Base-by-base conservation (phyloP, 2,888 invertebrate species). In the Plagiodera versicolora region DNA sequence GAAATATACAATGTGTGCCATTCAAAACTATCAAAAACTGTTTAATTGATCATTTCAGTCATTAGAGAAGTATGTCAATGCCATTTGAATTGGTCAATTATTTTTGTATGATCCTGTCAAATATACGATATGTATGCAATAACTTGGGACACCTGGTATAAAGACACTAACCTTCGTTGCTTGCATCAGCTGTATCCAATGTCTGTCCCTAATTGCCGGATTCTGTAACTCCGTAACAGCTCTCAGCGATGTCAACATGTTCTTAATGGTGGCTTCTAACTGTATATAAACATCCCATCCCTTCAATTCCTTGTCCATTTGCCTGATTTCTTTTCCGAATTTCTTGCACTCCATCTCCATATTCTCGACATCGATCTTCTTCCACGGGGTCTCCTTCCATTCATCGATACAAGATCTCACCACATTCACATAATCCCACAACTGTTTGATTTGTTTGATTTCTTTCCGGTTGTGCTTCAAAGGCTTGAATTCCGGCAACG, bases 301-400 rank as follows among this genome's bases (percentile, higher is more conserved):
- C 76, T 92, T 86, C 77, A 93, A 85, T 66, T 92, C 92, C 73
- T 95, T 94, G 63, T 93, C 89, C 73, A 96, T 81, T 30, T 84
- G 86, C 68, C 92, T 84, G 28, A 94, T 79, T 70, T 95, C 94
- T 75, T 94, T 94, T 0, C 90, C 89, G 75, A 95, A 92, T 71
- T 92, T 90, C 79, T 97, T 97, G 53, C 81, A 95, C 75, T 96
- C 95, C 79, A 92, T 89, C 75, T 97, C 96, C 93, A 97, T 95
- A 56, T 87, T 88, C 73, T 97, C 97, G 1, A 95, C 92, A 73
- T 97, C 95, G 61, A 97, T 94, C 75, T 92, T 92, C 75, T 91
- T 91, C 97, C 97, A 98, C 0, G 90, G 88, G 0, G 95, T 96
- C 61, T 87, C 91, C 79, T 95, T 95, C 97, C 97, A 98, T 77